These are phyloP conservation scores for Peromyscus aztecus DNA, from an alignment of 2,797 vertebrate species.

Conservation along the genomic window DNA sequence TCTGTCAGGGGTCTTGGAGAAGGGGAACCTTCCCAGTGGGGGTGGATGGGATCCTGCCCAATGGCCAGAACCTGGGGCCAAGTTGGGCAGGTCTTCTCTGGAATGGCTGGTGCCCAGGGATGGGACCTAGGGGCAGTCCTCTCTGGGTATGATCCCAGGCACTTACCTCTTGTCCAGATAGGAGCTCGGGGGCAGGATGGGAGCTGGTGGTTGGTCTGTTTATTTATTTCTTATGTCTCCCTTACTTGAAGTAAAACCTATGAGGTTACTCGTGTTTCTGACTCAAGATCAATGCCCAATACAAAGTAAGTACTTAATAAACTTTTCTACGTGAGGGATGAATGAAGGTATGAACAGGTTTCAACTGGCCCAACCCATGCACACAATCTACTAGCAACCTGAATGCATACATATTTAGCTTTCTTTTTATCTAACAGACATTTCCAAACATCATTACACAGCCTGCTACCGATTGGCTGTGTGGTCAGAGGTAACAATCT, in stretches of 20 bases:
- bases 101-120: too few relatives aligned
- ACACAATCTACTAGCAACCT: not conserved
- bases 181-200: too few relatives aligned
- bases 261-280: not conserved
- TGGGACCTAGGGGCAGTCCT: too few relatives aligned
- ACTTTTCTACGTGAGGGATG: not conserved
- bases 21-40: too few relatives aligned
- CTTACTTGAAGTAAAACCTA: not conserved
- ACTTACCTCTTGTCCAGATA: too few relatives aligned
- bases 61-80: too few relatives aligned
- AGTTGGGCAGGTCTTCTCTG: too few relatives aligned
- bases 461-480: not conserved
- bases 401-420: not conserved
- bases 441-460: not conserved
- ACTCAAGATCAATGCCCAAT: not conserved
- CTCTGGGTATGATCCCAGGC: too few relatives aligned
- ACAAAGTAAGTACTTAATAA: not conserved
- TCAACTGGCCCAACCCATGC: too few relatives aligned
- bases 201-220: not conserved
- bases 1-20: too few relatives aligned
- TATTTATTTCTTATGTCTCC: not conserved
- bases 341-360: not conserved
- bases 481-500: not conserved
- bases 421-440: not conserved
- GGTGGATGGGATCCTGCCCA: too few relatives aligned